Evolutionary conservation across 2,797 vertebrate genomes (phyloP), one percentile per base, ranked within the genome.

Genomic region (Bradypus variegatus): DNA sequence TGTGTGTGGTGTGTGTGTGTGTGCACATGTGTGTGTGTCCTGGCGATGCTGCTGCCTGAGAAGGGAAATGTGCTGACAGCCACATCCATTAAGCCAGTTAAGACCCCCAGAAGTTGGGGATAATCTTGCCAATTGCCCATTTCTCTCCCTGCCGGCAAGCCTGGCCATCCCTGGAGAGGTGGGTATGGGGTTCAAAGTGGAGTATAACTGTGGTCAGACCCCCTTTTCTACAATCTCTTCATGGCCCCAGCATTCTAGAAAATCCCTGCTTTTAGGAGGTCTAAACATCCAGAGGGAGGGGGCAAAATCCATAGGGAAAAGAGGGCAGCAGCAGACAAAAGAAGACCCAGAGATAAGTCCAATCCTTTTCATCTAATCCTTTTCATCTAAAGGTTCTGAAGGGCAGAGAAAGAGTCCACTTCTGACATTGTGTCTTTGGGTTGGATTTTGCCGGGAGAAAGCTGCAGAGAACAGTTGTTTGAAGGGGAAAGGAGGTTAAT

Each of bases 401-500:
- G 86, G 69, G 64, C 3, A 2, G 76, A 21, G 12, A 10, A 64
- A 58, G 67, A 75, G 84, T 73, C 87, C 65, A 53, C 45, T 65
- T 83, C 4, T 36, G 76, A 85, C 60, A 11, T 31, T 29, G 73
- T 19, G 67, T 53, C 93, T 94, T 70, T 15, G 38, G 75, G 79
- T 27, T 31, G 76, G 65, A n/a, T 62, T 6, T 36, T 67, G 88
- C 83, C 23, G 1, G 78, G 3, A 3, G 69, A 87, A 82, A 85
- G 86, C 94, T 29, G 18, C 2, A 0, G 86, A 91, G 93, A 92
- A 65, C 94, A 96, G 96, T 95, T 95, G 95, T 95, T 94, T 96
- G 96, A 96, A 96, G 95, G 96, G 95, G 95, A 96, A 96, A 93
- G 90, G 95, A 96, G 96, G 95, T 96, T 96, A 96, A 96, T 95